These are phyloP conservation scores for Drosophila maculinotata DNA, from an alignment of 2,888 invertebrate species.

Conservation along the genomic window DNA sequence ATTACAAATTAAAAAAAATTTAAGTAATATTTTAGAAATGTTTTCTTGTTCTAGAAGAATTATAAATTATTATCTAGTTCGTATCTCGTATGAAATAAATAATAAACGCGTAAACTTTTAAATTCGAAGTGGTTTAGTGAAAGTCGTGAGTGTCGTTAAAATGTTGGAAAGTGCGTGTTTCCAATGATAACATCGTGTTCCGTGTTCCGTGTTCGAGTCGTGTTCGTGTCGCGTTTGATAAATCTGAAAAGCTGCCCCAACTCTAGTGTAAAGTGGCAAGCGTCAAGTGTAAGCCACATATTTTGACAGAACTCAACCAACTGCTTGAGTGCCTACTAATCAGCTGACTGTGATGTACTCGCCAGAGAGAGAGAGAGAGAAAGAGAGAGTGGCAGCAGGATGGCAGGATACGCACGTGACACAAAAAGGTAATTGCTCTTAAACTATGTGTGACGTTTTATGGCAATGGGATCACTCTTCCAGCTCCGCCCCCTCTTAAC, in stretches of 20 bases:
- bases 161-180: too few species aligned
- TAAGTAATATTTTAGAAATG: too few species aligned
- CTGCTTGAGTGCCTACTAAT: constrained; percentile 61
- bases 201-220: neutral
- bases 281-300: constrained; percentile 39
- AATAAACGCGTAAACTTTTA: too few species aligned
- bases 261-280: constrained; percentile 6
- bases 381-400: neutral
- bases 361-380: constrained; percentile 1
- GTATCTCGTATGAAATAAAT: too few species aligned
- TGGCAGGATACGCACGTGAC: constrained; percentile 62
- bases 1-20: too few species aligned
- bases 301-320: constrained; percentile 61
- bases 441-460: constrained; percentile 30
- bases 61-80: too few species aligned
- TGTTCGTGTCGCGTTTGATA: neutral
- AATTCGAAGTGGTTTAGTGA: too few species aligned
- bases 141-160: too few species aligned
- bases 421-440: constrained; percentile 79
- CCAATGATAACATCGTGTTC: too few species aligned
- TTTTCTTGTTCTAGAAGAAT: too few species aligned
- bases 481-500: neutral
- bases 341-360: constrained; percentile 62
- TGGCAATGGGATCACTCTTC: too few species aligned
- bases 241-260: neutral